Percentiles rank a stretch among this genome's conserved stretches.
Evolutionary conservation across 2,797 vertebrate species (phyloP).

Genomic region (Myotis pilosus): DNA sequence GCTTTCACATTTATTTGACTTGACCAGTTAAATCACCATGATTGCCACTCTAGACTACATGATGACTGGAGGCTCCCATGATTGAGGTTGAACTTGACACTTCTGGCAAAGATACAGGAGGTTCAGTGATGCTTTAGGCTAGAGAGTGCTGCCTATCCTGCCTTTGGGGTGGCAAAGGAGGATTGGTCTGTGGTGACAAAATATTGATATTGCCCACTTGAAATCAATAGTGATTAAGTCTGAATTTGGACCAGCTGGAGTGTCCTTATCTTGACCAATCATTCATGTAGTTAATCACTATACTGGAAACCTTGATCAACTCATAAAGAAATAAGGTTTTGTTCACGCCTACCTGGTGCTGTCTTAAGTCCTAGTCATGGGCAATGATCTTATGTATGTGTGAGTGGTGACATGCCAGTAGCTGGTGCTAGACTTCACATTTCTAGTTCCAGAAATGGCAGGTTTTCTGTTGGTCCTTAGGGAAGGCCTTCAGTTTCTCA

Average conservation of each 20-base stretch:
- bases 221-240: background rate
- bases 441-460: background rate
- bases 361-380: background rate
- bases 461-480: background rate
- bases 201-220: background rate
- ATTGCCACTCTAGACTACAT: background rate
- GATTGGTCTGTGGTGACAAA: background rate
- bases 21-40: background rate
- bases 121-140: background rate
- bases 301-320: background rate
- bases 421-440: background rate
- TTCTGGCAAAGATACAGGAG: background rate
- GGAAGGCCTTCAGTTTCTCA: background rate
- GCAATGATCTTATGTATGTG: background rate
- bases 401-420: background rate
- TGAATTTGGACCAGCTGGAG: background rate
- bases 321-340: background rate
- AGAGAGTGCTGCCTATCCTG: background rate
- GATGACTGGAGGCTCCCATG: background rate
- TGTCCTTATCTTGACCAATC: background rate
- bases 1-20: background rate
- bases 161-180: background rate
- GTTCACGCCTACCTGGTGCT: background rate
- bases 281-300: background rate
- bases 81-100: background rate